phyloP scores from a whole-genome alignment of 2,797 vertebrate genomes.

The Enteromius trimaculatus region DNA sequence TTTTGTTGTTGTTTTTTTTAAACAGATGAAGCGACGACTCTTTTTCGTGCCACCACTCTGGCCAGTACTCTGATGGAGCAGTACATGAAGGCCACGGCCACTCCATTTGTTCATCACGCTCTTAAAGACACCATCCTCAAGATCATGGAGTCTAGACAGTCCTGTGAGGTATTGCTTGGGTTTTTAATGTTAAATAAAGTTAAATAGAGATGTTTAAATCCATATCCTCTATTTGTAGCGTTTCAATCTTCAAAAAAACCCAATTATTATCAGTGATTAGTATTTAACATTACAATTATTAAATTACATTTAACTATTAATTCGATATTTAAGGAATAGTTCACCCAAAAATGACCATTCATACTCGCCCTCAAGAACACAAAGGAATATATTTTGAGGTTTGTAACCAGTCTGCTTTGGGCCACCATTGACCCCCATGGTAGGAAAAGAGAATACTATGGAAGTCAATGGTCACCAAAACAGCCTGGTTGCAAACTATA shows the following conservation, averaged over 20 bases:
- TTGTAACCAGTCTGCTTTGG: no score
- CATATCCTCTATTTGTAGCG: neutral
- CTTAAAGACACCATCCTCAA: constrained; percentile 94
- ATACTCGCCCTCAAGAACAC: no score
- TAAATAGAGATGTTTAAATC: neutral
- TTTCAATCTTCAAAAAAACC: neutral
- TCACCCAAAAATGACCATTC: no score
- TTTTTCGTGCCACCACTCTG: constrained; percentile 94
- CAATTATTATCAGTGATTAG: neutral
- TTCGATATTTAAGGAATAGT: neutral
- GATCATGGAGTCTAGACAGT: constrained; percentile 98
- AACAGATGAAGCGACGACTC: constrained; percentile 94
- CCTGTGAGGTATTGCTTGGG: constrained; percentile 86
- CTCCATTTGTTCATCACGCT: constrained; percentile 93
- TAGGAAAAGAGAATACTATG: no score
- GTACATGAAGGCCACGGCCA: constrained; percentile 98
- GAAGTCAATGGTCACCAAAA: no score
- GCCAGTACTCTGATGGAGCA: constrained; percentile 98
- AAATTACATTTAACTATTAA: neutral
- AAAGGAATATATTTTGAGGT: no score
- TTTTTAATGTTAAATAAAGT: neutral
- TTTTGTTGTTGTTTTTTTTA: neutral
- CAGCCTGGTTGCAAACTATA: no score
- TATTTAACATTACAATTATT: neutral
- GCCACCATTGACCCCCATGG: no score